Base-by-base conservation (phyloP, 2,888 invertebrate genomes). In the Ichneumoninae sp. region DNA sequence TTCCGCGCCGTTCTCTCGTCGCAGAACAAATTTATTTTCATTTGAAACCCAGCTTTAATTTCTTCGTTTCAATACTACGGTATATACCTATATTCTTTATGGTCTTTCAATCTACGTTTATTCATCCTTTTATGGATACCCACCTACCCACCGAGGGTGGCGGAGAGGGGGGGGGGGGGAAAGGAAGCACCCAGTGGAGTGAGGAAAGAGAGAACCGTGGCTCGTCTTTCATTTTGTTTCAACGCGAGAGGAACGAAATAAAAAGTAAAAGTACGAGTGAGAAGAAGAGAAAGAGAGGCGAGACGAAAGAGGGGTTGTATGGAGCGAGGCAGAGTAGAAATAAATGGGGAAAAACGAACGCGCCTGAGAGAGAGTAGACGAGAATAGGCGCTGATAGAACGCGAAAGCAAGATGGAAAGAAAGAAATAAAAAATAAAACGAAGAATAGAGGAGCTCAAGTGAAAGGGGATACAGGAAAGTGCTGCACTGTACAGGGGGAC, bases 31-130 rank as follows among this genome's bases (percentile, higher is more conserved):
- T 83, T 87, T 85, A 88, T 87, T 88, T 88, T 87, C 86, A 87
- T 85, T 87, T 85, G 69, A 83, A 87, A 85, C 86, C 84, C 86
- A 87, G 86, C 86, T 88, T 88, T 88, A 88, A 88, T 88, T 88
- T 88, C 87, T 88, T 86, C 84, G 84, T 79, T 88, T 88, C 87
- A 86, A 85, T 87, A 71, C 66, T 52, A 36, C 50, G 33, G 10
- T 65, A 50, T 75, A 36, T 65, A 75, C 44, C 80, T 71, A 63
- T 83, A 87, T 88, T 88, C 69, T 87, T 88, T 87, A 89, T 87
- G 86, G 83, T 87, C 88, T 88, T 88, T 88, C 89, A 89, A 89
- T 89, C 88, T 89, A 88, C 89, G 87, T 89, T 89, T 88, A 90
- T 90, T 90, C 88, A 88, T 88, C 84, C 87, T 88, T 90, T 88